Evolutionary conservation across 2,113 vertebrate species (phyloP).

Genomic region (Syrmaticus mikado): DNA sequence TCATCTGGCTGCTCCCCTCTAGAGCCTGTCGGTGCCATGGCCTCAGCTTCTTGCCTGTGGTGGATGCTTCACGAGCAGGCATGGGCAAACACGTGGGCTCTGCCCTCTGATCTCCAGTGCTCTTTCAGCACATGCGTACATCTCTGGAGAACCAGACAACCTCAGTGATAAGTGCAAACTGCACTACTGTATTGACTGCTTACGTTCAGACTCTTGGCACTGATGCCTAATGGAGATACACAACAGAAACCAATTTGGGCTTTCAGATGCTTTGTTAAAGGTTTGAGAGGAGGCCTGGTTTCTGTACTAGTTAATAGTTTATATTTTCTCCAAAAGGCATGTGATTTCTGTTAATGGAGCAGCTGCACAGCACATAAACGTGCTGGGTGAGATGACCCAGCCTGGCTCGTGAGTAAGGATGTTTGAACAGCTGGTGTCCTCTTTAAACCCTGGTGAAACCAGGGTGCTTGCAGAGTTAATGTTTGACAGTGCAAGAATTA

Average conservation of each 20-base stretch:
- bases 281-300: not conserved
- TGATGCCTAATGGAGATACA: not conserved
- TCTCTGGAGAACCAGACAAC: not conserved
- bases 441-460: not conserved
- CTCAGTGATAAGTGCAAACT: accelerated
- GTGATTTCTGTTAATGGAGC: not conserved
- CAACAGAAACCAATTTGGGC: not conserved
- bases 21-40: not conserved
- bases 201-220: not conserved
- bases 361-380: accelerated
- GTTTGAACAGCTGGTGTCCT: not conserved
- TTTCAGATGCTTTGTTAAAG: not conserved
- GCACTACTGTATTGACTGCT: not conserved
- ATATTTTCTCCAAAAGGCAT: not conserved
- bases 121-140: not conserved
- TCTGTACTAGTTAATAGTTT: not conserved
- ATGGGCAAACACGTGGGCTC: accelerated
- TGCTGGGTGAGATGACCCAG: not conserved
- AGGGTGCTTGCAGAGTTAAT: slow-evolving; percentile 23
- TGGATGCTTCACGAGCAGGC: not conserved
- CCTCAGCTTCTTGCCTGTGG: accelerated
- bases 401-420: not conserved
- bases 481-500: slow-evolving; percentile 19
- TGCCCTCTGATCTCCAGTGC: not conserved
- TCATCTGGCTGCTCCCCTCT: not conserved